Base-by-base conservation (phyloP, 2,888 invertebrate species). In the Hydriomena furcata region DNA sequence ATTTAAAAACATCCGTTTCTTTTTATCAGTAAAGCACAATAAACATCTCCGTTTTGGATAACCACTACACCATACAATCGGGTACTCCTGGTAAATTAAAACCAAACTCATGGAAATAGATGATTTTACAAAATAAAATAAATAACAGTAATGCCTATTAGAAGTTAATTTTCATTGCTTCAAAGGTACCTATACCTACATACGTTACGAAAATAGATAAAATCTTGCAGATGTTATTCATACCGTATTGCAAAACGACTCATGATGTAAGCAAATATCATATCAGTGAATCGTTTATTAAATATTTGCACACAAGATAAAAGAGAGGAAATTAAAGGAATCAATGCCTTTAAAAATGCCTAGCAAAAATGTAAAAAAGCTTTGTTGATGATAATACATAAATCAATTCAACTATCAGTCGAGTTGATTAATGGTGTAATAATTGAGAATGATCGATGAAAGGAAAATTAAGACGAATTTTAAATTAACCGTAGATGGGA, bases 231-330 rank as follows among this genome's bases (percentile, higher is more conserved):
- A 41, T 48, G 35, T 30, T 41, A 34, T 48, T 41, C 35, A 41
- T 8, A 27, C 11, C 20, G 6, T 37, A 45, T 41, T 45, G 46
- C 40, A 41, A 30, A 37, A 41, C 21, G 36, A n/a, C 24, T 35
- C 38, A 40, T 45, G 40, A 45, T 35, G 34, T 36, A 36, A 31
- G 45, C 37, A 31, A 41, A 46, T 36, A 51, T 31, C 21, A 31
- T 45, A 45, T 41, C 51, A 46, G 31, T 31, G 36, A 41, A 30
- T 45, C 25, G 35, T 25, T 34, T 31, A 25, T 27, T 25, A 31
- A 46, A 46, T 51, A 51, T 51, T 51, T 32, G 31, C 10, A 8
- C 24, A 12, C 11, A 5, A 36, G 35, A 48, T 41, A 41, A 17
- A 28, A 7, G 11, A 44, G 25, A 23, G 23, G 27, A n/a, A n/a